Percentiles rank a stretch among this genome's conserved stretches.
These are phyloP conservation scores for Scomber colias DNA, from an alignment of 2,113 vertebrate genomes.

Conservation along the genomic window DNA sequence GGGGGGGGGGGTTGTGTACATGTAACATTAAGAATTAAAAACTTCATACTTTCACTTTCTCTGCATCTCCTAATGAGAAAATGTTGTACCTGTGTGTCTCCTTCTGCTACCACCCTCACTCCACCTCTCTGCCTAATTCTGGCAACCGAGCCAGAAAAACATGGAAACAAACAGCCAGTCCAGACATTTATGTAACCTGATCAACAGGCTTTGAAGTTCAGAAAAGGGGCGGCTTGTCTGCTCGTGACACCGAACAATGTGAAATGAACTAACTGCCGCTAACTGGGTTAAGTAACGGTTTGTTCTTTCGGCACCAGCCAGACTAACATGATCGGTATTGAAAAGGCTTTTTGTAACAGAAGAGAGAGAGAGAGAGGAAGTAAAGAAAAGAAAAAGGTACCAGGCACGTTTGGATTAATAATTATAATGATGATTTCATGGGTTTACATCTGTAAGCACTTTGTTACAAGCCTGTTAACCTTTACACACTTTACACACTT, in stretches of 20 bases:
- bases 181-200: conserved; percentile 73
- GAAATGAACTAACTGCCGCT: not conserved
- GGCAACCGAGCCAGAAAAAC: not conserved
- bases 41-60: too few species aligned
- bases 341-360: not conserved
- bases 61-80: too few species aligned
- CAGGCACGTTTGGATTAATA: too few species aligned
- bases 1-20: too few species aligned
- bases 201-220: conserved; percentile 62
- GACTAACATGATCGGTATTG: not conserved
- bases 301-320: not conserved
- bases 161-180: conserved; percentile 42
- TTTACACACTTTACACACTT: too few species aligned
- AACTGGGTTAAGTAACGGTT: not conserved
- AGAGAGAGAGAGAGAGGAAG: too few species aligned
- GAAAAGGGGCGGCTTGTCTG: conserved; percentile 22
- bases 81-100: too few species aligned
- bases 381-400: not conserved
- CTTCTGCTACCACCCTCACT: too few species aligned
- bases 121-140: conserved; percentile 31
- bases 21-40: too few species aligned
- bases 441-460: not conserved
- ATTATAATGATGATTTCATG: not conserved
- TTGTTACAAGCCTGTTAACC: too few species aligned
- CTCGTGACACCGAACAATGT: conserved; percentile 30